Evolutionary conservation across 2,797 vertebrate species (phyloP).

Genomic region (Chelon auratus): DNA sequence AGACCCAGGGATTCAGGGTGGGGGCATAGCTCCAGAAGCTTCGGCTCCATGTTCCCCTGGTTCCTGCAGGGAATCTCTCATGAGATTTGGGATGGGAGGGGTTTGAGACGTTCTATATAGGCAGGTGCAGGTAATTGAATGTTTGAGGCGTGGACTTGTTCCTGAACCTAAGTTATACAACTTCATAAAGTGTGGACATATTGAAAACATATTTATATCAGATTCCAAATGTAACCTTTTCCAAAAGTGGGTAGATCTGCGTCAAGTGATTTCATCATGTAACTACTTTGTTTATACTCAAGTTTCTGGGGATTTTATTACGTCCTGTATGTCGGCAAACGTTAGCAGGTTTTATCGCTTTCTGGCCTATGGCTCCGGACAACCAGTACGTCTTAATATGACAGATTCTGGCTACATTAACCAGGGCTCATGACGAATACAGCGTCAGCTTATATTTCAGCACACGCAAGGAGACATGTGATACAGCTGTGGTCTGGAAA

Average conservation of each 20-base stretch:
- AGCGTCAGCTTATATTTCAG: conserved; percentile 45
- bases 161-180: too few species aligned
- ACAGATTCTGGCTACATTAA: background rate
- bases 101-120: too few species aligned
- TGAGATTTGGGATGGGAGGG: too few species aligned
- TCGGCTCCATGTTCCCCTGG: too few species aligned
- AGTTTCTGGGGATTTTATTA: background rate
- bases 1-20: too few species aligned
- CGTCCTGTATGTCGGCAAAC: background rate
- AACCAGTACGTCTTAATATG: conserved; percentile 8
- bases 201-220: background rate
- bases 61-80: too few species aligned
- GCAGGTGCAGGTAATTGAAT: too few species aligned
- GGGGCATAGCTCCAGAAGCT: too few species aligned
- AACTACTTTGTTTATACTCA: background rate
- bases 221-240: background rate
- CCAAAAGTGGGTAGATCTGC: background rate
- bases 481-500: conserved; percentile 53
- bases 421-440: conserved; percentile 13
- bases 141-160: too few species aligned
- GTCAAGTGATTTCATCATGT: background rate
- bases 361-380: background rate
- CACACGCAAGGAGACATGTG: conserved; percentile 16
- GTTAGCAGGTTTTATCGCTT: conserved; percentile 16
- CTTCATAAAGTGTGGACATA: background rate